Evolutionary conservation across 1,140 invertebrate genomes (phyloP).

Genomic region (Pentalonia nigronervosa): DNA sequence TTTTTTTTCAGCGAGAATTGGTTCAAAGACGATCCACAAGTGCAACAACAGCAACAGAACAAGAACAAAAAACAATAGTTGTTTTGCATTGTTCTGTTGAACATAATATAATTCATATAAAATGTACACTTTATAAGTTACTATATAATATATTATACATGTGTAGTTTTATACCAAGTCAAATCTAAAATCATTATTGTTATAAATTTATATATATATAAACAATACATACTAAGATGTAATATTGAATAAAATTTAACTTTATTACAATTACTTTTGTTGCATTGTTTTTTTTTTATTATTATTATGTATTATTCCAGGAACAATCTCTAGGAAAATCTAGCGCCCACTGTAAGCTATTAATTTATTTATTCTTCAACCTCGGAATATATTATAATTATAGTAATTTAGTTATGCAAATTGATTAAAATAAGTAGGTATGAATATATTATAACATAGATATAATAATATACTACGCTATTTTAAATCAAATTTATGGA

Average conservation of each 20-base stretch:
- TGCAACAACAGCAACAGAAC: slow-evolving; percentile 50
- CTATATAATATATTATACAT: not conserved
- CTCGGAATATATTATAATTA: not conserved
- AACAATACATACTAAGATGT: not conserved
- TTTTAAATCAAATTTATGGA: not conserved
- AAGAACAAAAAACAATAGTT: slow-evolving; percentile 56
- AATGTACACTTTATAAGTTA: slow-evolving; percentile 10
- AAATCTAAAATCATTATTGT: slow-evolving; percentile 35
- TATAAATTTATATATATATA: slow-evolving; percentile 5
- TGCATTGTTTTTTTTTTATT: slow-evolving; percentile 18
- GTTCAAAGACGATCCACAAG: slow-evolving; percentile 76
- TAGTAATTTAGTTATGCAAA: not conserved
- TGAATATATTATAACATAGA: not conserved
- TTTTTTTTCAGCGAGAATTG: slow-evolving; percentile 78
- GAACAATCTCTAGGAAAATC: slow-evolving; percentile 17
- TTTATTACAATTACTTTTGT: slow-evolving; percentile 27
- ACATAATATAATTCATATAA: not conserved
- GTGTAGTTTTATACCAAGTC: not conserved
- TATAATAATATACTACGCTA: not conserved
- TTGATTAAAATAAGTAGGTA: not conserved
- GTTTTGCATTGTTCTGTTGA: not conserved
- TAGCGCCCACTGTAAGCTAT: not conserved
- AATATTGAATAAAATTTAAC: slow-evolving; percentile 20
- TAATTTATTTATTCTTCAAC: not conserved
- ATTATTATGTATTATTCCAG: not conserved